Evolutionary conservation across 2,888 invertebrate species (phyloP).

Genomic region (Folsomia candida): DNA sequence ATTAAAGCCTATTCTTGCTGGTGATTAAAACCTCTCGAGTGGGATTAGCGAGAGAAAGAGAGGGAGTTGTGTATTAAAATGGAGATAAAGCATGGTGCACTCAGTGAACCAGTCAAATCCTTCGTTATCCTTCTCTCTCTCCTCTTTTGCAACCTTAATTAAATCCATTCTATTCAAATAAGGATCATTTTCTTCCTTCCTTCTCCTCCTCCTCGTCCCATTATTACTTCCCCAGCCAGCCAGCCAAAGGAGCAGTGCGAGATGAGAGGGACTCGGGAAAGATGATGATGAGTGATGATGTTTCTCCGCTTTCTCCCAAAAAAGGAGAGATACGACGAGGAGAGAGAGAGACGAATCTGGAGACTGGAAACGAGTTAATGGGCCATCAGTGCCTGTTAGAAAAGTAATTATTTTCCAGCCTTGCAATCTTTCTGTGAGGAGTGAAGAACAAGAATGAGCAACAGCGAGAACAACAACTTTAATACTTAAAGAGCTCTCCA

Average conservation of each 20-base stretch:
- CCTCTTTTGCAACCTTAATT: no score
- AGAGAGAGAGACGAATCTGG: neutral
- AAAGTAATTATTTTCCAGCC: neutral
- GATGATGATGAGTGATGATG: neutral
- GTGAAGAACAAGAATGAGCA: no score
- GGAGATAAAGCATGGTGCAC: neutral
- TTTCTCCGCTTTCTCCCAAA: neutral
- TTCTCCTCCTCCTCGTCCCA: neutral
- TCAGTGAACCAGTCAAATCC: no score
- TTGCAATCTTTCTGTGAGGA: no score
- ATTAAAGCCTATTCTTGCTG: neutral
- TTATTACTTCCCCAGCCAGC: neutral
- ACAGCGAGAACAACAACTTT: no score
- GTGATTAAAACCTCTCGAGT: neutral
- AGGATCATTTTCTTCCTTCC: neutral
- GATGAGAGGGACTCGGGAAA: neutral
- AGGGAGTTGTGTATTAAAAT: neutral
- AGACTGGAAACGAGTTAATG: no score
- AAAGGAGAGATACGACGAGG: neutral
- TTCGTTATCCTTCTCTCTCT: no score
- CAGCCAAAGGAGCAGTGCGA: neutral
- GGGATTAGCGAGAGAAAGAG: neutral
- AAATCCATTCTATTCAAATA: no score
- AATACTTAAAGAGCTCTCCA: no score
- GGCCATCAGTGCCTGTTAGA: neutral